Conservation (phyloP, 1,140 invertebrate species). For the Asobara japonica region DNA sequence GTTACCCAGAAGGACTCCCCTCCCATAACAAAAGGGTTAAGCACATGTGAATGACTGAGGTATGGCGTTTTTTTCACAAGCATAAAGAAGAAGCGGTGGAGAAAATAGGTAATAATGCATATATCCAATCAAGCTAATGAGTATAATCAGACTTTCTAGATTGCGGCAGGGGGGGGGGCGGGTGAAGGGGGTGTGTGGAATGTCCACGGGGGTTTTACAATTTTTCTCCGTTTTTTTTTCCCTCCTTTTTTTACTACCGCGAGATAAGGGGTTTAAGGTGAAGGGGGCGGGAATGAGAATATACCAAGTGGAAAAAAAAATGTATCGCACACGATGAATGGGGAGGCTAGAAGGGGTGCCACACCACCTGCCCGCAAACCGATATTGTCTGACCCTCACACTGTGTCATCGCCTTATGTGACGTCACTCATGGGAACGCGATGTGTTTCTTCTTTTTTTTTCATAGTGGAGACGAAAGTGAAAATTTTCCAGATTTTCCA, state of each 20-base stretch:
- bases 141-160: conserved; percentile 32
- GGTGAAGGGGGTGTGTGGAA: conserved; percentile 9
- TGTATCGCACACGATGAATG: conserved; percentile 2
- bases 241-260: background rate
- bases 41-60: background rate
- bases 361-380: conserved; percentile 18
- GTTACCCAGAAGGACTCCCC: background rate
- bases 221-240: background rate
- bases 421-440: conserved; percentile 8
- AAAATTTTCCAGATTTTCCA: background rate
- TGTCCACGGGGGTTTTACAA: background rate
- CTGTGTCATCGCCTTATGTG: conserved; percentile 21
- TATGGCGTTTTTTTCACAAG: conserved; percentile 3
- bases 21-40: background rate
- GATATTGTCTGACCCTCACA: conserved; percentile 3
- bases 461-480: background rate
- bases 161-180: background rate
- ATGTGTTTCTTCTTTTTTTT: conserved; percentile 1
- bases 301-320: conserved; percentile 22
- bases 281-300: conserved; percentile 4
- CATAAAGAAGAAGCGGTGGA: background rate
- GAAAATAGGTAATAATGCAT: conserved; percentile 29
- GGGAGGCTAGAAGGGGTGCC: conserved; percentile 19
- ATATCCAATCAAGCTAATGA: conserved; percentile 42
- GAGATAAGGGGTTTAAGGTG: conserved; percentile 7